Evolutionary conservation across 2,888 invertebrate species (phyloP).

Genomic region (Drosophila setosimentum): DNA sequence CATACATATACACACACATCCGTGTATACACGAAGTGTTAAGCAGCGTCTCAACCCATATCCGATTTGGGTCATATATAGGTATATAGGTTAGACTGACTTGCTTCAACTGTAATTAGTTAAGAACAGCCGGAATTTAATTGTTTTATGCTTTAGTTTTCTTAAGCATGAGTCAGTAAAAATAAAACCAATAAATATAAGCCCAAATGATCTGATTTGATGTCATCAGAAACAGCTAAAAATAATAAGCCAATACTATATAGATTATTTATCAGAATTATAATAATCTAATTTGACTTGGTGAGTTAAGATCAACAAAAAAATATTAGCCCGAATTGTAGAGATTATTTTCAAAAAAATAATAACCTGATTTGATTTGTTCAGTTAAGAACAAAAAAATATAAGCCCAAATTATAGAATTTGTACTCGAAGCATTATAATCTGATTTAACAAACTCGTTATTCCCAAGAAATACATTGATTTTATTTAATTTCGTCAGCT

Average conservation of each 20-base stretch:
- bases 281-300: too few species aligned
- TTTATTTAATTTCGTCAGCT: not conserved
- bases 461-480: not conserved
- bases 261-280: too few species aligned
- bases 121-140: not conserved
- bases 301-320: not conserved
- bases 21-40: not conserved
- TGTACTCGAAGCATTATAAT: not conserved
- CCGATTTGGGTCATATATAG: conserved; percentile 23
- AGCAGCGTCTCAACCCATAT: conserved; percentile 16
- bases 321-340: not conserved
- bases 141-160: not conserved
- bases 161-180: not conserved
- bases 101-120: not conserved
- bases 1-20: not conserved
- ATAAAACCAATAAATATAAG: too few species aligned
- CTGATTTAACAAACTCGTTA: not conserved
- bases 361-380: not conserved
- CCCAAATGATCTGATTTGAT: too few species aligned
- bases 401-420: too few species aligned
- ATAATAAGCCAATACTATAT: too few species aligned
- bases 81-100: conserved; percentile 5
- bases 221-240: too few species aligned
- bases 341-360: not conserved
- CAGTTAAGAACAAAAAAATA: not conserved